A percentile compares a stretch with the other conserved stretches of the same genome.
Conservation (phyloP, 1,140 invertebrate genomes). For the Calosoma granatense region DNA sequence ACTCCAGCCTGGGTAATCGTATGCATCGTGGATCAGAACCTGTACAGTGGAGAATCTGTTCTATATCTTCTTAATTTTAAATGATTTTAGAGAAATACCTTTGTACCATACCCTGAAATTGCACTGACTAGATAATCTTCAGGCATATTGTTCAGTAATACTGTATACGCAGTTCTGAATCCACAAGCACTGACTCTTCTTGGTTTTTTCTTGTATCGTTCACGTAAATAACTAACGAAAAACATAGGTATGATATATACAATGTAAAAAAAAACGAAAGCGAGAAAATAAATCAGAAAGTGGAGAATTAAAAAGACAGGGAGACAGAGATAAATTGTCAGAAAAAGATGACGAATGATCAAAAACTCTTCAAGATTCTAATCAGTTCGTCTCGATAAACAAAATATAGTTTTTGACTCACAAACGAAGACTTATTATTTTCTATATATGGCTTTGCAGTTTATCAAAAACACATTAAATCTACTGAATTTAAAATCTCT, state of each 20-base stretch:
- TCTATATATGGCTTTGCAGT: too few relatives aligned
- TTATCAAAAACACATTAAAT: too few relatives aligned
- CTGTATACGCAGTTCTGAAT: neutral
- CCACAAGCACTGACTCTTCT: neutral
- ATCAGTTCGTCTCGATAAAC: too few relatives aligned
- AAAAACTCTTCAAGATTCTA: too few relatives aligned
- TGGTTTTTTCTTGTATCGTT: neutral
- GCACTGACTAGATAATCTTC: neutral
- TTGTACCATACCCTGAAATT: neutral
- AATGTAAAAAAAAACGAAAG: neutral
- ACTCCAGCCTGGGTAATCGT: neutral
- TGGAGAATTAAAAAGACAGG: too few relatives aligned
- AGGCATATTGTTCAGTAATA: neutral
- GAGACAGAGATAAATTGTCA: too few relatives aligned
- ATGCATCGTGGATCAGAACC: neutral
- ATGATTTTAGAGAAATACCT: neutral
- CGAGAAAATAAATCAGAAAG: too few relatives aligned
- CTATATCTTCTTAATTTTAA: neutral
- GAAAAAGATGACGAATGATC: too few relatives aligned
- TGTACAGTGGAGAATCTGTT: neutral
- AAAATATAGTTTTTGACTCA: too few relatives aligned
- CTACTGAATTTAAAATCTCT: too few relatives aligned
- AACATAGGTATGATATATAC: neutral
- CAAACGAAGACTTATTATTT: too few relatives aligned
- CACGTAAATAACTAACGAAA: neutral